Evolutionary conservation across 2,113 vertebrate species (phyloP).

Genomic region (Plectropomus leopardus): DNA sequence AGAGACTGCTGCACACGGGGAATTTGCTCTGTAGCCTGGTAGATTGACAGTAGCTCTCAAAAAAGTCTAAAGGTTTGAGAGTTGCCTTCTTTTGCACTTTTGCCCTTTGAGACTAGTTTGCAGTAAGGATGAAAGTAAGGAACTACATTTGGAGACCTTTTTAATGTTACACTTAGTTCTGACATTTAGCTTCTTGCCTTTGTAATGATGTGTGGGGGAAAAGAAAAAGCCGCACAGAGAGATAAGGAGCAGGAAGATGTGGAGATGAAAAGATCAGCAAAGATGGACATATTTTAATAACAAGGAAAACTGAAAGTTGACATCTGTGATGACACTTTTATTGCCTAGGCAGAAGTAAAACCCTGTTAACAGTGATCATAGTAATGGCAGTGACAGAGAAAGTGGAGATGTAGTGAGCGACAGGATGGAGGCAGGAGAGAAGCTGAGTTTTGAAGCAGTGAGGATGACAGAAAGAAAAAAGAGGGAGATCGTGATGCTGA

Average conservation of each 20-base stretch:
- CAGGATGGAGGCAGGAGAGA: constrained; percentile 30
- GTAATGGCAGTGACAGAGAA: constrained; percentile 2
- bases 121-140: constrained; percentile 13
- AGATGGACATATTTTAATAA: neutral
- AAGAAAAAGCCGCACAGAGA: constrained; percentile 1
- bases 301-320: neutral
- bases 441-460: constrained; percentile 34
- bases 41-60: neutral
- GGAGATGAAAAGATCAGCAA: neutral
- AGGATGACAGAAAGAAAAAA: constrained; percentile 44
- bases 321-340: neutral
- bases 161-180: constrained; percentile 49
- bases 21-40: neutral
- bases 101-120: constrained; percentile 24
- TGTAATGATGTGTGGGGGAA: neutral
- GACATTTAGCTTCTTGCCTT: constrained; percentile 64
- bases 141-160: constrained; percentile 54
- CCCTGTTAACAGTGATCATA: neutral
- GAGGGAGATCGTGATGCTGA: constrained; percentile 60
- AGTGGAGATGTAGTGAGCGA: constrained; percentile 8
- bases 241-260: constrained; percentile 22
- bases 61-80: constrained; percentile 17
- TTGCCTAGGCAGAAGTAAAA: neutral
- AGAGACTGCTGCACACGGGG: neutral
- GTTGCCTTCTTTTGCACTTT: constrained; percentile 15